Base-by-base conservation (phyloP, 2,113 vertebrate species). In the Trichomycterus rosablanca region DNA sequence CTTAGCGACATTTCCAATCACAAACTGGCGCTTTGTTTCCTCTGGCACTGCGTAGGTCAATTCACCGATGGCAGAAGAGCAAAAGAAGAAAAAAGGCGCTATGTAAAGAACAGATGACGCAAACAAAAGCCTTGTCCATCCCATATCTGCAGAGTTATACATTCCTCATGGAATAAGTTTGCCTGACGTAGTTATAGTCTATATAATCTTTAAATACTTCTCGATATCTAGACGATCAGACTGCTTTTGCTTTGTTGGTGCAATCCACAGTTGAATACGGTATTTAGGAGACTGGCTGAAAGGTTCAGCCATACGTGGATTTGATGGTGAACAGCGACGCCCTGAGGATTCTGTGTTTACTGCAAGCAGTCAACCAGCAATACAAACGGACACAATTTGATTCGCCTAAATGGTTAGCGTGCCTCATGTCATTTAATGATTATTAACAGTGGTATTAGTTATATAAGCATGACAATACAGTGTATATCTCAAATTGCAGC, bases 1-100 rank as follows among this genome's bases (percentile, higher is more conserved):
- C 12, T 70, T 75, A 3, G 66, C 70, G 46, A 72, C 46, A 57
- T 70, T 72, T 48, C 66, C 74, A 5, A 70, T 49, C 2, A 72
- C 66, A 44, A 43, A 51, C n/a, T 66, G 58, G 16, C 35, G 48
- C 30, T 68, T 67, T 19, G 48, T 63, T 59, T 75, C 70, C 42
- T 72, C 74, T 4, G 66, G 63, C 40, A 75, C 19, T 9, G 60
- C 45, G 52, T 70, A 75, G 44, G 10, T 72, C 7, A 75, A 4
- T 48, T 76, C 71, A 32, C 24, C 68, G 23, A 44, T 14, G n/a
- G 7, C 26, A 51, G 40, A 40, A 18, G 7, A n/a, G 9, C 11
- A 7, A 22, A 80, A 15, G 23, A 67, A 12, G 3, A 65, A 40
- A 5, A 67, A 0, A 0, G 73, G 2, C n/a, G 71, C 5, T 2